Conservation (phyloP, 2,888 invertebrate genomes). For the Dendrolimus pini region DNA sequence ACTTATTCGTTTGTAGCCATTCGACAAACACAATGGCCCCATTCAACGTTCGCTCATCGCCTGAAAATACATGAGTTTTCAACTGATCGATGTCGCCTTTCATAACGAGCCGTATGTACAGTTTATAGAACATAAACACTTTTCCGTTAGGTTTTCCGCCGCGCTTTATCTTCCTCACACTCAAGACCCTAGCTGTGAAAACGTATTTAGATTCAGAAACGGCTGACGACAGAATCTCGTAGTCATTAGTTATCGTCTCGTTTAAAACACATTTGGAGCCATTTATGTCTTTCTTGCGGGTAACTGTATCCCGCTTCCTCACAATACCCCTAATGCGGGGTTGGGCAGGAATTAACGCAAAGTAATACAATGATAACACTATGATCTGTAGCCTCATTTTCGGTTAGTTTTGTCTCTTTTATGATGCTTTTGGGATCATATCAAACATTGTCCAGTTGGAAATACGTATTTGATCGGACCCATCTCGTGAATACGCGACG, state of each 20-base stretch:
- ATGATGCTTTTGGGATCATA: slow-evolving; percentile 35
- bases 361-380: slow-evolving; percentile 53
- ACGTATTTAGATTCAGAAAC: slow-evolving; percentile 74
- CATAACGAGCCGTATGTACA: slow-evolving; percentile 62
- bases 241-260: slow-evolving; percentile 75
- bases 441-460: slow-evolving; percentile 37
- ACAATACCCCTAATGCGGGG: slow-evolving; percentile 52
- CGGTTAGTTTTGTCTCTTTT: slow-evolving; percentile 28
- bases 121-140: slow-evolving; percentile 66
- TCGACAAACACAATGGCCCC: slow-evolving; percentile 66
- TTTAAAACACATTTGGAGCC: slow-evolving; percentile 69
- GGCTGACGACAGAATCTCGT: slow-evolving; percentile 71
- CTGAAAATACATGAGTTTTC: slow-evolving; percentile 56
- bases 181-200: slow-evolving; percentile 68
- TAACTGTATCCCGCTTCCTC: slow-evolving; percentile 57
- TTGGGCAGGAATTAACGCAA: slow-evolving; percentile 51
- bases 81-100: slow-evolving; percentile 62
- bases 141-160: slow-evolving; percentile 48
- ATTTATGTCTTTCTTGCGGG: slow-evolving; percentile 65
- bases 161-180: slow-evolving; percentile 67
- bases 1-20: slow-evolving; percentile 66
- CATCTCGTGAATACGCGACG: slow-evolving; percentile 44
- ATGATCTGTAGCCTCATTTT: slow-evolving; percentile 60
- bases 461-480: slow-evolving; percentile 39
- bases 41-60: slow-evolving; percentile 57